A percentile compares a stretch with the other conserved stretches of the same genome.
phyloP scores from a whole-genome alignment of 2,888 invertebrate genomes.

The Hemicrepidius hirtus region DNA sequence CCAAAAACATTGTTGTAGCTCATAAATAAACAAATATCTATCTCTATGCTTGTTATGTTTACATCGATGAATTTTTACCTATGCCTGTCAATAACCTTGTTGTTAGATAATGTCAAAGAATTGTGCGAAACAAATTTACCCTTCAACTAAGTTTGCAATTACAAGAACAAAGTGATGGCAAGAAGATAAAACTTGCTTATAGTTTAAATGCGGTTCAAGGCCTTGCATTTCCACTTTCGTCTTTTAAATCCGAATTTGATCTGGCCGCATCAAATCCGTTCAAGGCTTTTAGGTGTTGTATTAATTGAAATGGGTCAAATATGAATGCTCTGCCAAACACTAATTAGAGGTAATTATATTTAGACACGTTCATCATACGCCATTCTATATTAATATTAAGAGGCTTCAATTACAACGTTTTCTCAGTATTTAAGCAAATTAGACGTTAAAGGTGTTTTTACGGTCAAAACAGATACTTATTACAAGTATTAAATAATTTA shows the following conservation, averaged over 20 bases:
- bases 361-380: slow-evolving; percentile 30
- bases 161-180: slow-evolving; percentile 14
- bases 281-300: slow-evolving; percentile 38
- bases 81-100: too few species aligned
- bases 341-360: slow-evolving; percentile 46
- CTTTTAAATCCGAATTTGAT: slow-evolving; percentile 36
- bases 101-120: not conserved
- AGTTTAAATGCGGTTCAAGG: slow-evolving; percentile 33
- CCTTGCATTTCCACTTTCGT: slow-evolving; percentile 21
- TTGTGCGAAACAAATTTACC: not conserved
- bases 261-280: not conserved
- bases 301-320: slow-evolving; percentile 48
- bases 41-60: too few species aligned
- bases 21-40: too few species aligned
- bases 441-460: slow-evolving; percentile 15
- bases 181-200: slow-evolving; percentile 11
- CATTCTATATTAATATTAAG: slow-evolving; percentile 29
- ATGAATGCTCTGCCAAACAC: slow-evolving; percentile 37
- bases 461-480: slow-evolving; percentile 12
- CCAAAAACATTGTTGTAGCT: too few species aligned
- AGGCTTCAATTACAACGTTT: slow-evolving; percentile 22
- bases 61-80: too few species aligned
- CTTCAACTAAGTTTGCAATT: slow-evolving; percentile 1
- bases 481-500: not conserved
- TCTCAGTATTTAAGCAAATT: slow-evolving; percentile 23